phyloP scores from a whole-genome alignment of 2,888 invertebrate species.

The Acrobasis repandana region DNA sequence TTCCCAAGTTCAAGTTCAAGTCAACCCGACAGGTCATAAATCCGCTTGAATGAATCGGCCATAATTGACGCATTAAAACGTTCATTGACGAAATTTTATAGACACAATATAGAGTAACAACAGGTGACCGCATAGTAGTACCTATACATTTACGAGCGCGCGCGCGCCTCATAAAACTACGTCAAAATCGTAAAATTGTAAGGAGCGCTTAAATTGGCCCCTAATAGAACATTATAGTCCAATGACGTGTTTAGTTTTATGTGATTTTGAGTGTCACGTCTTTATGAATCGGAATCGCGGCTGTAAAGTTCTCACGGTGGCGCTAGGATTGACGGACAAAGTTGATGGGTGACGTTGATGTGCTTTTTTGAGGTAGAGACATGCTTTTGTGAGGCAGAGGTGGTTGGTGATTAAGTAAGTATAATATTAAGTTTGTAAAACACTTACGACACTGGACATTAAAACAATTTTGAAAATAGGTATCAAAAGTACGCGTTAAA shows the following conservation, averaged over 20 bases:
- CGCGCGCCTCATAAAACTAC: slow-evolving; percentile 65
- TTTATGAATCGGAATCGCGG: slow-evolving; percentile 47
- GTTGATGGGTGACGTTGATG: slow-evolving; percentile 6
- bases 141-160: slow-evolving; percentile 62
- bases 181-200: slow-evolving; percentile 70
- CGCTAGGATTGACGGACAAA: slow-evolving; percentile 3
- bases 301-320: slow-evolving; percentile 21
- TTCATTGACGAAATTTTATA: slow-evolving; percentile 74
- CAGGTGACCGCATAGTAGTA: slow-evolving; percentile 68
- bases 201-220: slow-evolving; percentile 67
- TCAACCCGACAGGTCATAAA: slow-evolving; percentile 44
- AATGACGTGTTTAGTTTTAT: slow-evolving; percentile 70
- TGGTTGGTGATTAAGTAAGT: too few species aligned
- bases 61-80: slow-evolving; percentile 72
- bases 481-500: too few species aligned
- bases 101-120: slow-evolving; percentile 67
- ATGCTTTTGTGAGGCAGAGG: too few species aligned
- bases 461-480: too few species aligned
- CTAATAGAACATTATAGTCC: slow-evolving; percentile 69
- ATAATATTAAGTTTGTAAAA: too few species aligned
- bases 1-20: slow-evolving; percentile 12
- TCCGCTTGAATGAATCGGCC: slow-evolving; percentile 64
- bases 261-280: slow-evolving; percentile 59
- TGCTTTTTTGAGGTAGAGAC: not conserved
- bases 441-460: too few species aligned